phyloP scores from a whole-genome alignment of 2,113 vertebrate species.

The Podarcis raffonei region DNA sequence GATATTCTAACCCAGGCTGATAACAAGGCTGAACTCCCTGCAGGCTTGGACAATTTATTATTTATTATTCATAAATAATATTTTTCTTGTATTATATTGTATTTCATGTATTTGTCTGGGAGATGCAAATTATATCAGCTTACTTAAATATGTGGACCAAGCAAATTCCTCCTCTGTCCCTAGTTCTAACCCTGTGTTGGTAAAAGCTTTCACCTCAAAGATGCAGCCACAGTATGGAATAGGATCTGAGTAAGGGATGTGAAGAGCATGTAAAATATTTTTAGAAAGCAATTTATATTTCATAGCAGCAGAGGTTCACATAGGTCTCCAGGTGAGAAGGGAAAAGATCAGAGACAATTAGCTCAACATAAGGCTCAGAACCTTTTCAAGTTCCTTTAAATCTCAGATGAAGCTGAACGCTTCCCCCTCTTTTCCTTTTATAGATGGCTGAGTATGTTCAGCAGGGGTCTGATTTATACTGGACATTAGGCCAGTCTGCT shows the following conservation, averaged over 20 bases:
- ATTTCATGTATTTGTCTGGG: no score
- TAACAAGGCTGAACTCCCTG: no score
- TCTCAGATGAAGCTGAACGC: background rate
- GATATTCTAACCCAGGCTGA: no score
- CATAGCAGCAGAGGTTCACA: slow-evolving; percentile 7
- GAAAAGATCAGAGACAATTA: slow-evolving; percentile 18
- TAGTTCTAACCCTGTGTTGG: background rate
- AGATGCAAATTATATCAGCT: no score
- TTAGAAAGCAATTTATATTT: slow-evolving; percentile 15
- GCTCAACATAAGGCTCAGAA: background rate
- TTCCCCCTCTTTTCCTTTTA: slow-evolving; percentile 2
- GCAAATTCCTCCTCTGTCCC: background rate
- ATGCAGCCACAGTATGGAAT: background rate
- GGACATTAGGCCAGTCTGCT: background rate
- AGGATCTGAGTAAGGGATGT: background rate
- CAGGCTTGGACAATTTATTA: no score
- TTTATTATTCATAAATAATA: no score
- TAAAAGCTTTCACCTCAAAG: background rate
- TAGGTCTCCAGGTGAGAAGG: background rate
- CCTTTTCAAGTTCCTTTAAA: slow-evolving; percentile 23
- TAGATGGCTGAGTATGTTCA: background rate
- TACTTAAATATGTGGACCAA: no score
- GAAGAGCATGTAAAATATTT: background rate
- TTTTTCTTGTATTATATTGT: no score
- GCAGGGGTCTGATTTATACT: slow-evolving; percentile 12